These are phyloP conservation scores for Lasioglossum figueresi DNA, from an alignment of 2,888 invertebrate species.

Conservation along the genomic window DNA sequence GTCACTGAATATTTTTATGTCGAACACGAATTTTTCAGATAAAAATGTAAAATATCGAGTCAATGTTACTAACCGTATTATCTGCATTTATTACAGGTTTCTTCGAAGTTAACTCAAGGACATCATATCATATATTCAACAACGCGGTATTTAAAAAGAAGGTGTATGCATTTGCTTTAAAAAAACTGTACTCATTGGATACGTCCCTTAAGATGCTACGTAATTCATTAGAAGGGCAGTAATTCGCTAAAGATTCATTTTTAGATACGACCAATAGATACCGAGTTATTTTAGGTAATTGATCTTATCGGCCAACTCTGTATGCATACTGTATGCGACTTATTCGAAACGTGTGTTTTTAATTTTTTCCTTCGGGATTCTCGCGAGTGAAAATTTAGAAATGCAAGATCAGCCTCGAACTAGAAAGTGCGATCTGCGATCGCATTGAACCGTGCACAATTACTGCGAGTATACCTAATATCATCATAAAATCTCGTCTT, in stretches of 20 bases:
- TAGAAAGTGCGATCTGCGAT: neutral
- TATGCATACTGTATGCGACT: neutral
- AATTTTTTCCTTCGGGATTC: neutral
- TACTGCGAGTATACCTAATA: neutral
- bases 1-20: neutral
- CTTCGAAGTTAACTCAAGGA: too few species aligned
- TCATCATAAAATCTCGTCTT: neutral
- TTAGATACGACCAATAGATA: neutral
- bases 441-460: neutral
- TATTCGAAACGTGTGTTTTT: neutral
- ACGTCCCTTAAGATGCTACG: too few species aligned
- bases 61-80: too few species aligned
- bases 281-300: neutral
- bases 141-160: neutral
- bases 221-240: too few species aligned
- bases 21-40: neutral
- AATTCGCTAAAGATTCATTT: too few species aligned
- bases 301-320: too few species aligned
- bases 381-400: slow-evolving; percentile 2
- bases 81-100: too few species aligned
- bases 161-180: neutral
- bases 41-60: neutral
- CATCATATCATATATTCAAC: too few species aligned
- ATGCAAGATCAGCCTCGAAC: neutral
- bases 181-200: too few species aligned